phyloP scores from a whole-genome alignment of 2,113 vertebrate genomes.

The Nothobranchius furzeri region DNA sequence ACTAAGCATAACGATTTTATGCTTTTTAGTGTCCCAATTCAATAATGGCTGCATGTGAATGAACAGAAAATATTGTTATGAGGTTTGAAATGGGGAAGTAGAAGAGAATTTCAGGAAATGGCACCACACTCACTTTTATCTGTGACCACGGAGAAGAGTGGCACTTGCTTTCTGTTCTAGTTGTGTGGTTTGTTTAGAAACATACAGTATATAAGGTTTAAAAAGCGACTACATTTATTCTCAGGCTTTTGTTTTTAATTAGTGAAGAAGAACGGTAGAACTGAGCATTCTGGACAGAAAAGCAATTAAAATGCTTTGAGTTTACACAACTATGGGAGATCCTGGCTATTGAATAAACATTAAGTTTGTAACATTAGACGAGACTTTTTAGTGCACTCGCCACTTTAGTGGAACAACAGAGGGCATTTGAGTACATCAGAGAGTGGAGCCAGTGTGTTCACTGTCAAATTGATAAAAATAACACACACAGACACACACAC shows the following conservation, averaged over 20 bases:
- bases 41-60: neutral
- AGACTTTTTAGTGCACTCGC: slow-evolving; percentile 37
- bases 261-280: neutral
- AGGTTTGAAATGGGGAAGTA: slow-evolving; percentile 25
- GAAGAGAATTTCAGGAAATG: slow-evolving; percentile 48
- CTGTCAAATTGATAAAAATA: slow-evolving; percentile 53
- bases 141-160: neutral
- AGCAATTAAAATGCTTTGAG: neutral
- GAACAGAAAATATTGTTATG: neutral
- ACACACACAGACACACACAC: slow-evolving; percentile 16
- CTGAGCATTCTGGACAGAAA: neutral
- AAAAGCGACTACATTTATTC: too few relatives aligned
- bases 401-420: slow-evolving; percentile 2
- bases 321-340: slow-evolving; percentile 13
- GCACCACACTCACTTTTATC: slow-evolving; percentile 9
- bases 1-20: neutral
- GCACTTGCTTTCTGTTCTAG: slow-evolving; percentile 6
- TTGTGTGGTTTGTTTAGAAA: neutral
- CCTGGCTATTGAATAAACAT: slow-evolving; percentile 17
- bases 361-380: slow-evolving; percentile 9
- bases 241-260: too few relatives aligned
- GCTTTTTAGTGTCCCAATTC: neutral
- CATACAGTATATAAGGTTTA: too few relatives aligned
- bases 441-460: slow-evolving; percentile 26
- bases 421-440: slow-evolving; percentile 5